These are phyloP conservation scores for Anguilla rostrata DNA, from an alignment of 2,113 vertebrate genomes.

Conservation along the genomic window DNA sequence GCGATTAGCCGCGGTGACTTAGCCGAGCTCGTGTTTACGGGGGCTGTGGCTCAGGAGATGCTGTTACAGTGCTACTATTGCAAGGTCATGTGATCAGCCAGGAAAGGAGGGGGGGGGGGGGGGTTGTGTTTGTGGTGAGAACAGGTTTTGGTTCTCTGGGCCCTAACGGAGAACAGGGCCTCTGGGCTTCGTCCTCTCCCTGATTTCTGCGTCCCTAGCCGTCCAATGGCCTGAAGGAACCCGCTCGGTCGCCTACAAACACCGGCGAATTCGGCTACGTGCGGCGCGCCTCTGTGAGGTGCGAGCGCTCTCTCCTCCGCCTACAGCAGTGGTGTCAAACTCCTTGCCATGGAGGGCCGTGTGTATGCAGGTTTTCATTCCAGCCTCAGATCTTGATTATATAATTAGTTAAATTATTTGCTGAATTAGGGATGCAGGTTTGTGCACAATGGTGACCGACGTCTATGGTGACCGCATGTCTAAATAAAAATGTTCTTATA, in stretches of 20 bases:
- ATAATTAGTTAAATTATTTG: too few species aligned
- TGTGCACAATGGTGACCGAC: too few species aligned
- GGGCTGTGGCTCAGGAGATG: conserved; percentile 51
- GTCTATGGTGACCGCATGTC: too few species aligned
- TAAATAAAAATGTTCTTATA: too few species aligned
- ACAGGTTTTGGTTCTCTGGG: not conserved
- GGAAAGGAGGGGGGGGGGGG: not conserved
- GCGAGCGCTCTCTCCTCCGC: not conserved
- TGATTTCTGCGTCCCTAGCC: conserved; percentile 5
- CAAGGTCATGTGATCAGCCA: not conserved
- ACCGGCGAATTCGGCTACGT: conserved; percentile 23
- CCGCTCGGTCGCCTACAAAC: conserved; percentile 19
- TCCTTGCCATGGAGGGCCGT: too few species aligned
- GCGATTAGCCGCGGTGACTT: conserved; percentile 68
- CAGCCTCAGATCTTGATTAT: too few species aligned
- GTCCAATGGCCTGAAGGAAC: conserved; percentile 5
- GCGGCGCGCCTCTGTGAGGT: not conserved
- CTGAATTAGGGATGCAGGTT: too few species aligned
- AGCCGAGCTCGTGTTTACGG: conserved; percentile 56
- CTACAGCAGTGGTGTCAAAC: too few species aligned
- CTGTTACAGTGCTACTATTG: conserved; percentile 34
- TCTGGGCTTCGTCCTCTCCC: not conserved
- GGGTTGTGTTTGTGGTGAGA: not conserved
- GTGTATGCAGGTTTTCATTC: too few species aligned
- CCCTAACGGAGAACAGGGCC: not conserved